Evolutionary conservation across 1,140 invertebrate species (phyloP), one percentile per base, ranked within the genome.

Genomic region (Drosophila ambigua): DNA sequence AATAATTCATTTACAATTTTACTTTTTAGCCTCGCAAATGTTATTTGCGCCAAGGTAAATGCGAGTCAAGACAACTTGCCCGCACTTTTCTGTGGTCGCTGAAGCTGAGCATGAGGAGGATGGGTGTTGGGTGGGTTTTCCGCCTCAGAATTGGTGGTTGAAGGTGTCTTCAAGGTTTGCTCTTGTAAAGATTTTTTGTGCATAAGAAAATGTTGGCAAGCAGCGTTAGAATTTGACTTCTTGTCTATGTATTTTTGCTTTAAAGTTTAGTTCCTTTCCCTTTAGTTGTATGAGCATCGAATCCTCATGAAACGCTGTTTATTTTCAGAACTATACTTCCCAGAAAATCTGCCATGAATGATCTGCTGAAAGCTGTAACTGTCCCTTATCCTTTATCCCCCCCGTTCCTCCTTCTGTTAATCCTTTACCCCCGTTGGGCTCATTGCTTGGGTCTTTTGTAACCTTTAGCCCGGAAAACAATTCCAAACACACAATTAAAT

Each of bases 1-100:
- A 90, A 90, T 90, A 90, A 90, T 90, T 90, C 88, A 90, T 90
- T 89, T 90, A 83, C 79, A 87, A 79, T 90, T 90, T 69, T 87
- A 90, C 84, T 88, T 88, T 67, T 68, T 69, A 83, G 82, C 71
- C 73, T 53, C 64, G 83, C 66, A 88, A 87, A 88, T 87, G 79
- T 50, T 85, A 85, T 79, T 88, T 88, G 71, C 74, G 83, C 66
- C 59, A 77, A 85, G 82, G 82, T 85, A 82, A 78, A 87, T 75
- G 87, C 51, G 45, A 80, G 48, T 68, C 65, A 77, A 75, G 63
- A 87, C 57, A 81, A 75, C 74, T 87, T 85, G 68, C 44, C 71
- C 65, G 57, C 49, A 81, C 80, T 82, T 76, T 43, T 87, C 71
- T 77, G 77, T 76, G 77, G 77, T 80, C 58, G 52, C 72, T 50